Percentiles rank a stretch among this genome's conserved stretches.
These are phyloP conservation scores for Cosmopolites sordidus DNA, from an alignment of 2,888 invertebrate genomes.

Conservation along the genomic window DNA sequence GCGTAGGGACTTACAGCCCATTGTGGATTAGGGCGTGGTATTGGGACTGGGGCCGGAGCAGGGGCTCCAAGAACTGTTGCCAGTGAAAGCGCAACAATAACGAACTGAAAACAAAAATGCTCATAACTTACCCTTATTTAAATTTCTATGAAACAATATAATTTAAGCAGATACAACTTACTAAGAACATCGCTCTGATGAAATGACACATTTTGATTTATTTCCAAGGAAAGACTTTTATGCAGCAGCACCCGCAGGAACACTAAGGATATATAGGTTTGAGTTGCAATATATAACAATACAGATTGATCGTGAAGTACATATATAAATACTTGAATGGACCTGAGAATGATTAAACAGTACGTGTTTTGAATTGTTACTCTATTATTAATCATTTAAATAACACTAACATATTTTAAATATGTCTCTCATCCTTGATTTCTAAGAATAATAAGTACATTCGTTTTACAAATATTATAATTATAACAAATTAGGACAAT, in stretches of 20 bases:
- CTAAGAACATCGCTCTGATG: constrained; percentile 6
- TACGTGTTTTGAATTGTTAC: neutral
- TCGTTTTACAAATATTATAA: too few relatives aligned
- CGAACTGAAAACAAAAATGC: constrained; percentile 4
- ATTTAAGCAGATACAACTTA: constrained; percentile 1
- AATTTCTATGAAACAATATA: too few relatives aligned
- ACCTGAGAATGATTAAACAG: neutral
- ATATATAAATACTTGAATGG: neutral
- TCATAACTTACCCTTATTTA: too few relatives aligned
- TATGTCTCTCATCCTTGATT: too few relatives aligned
- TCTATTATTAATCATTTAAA: neutral
- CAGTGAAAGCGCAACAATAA: constrained; percentile 12
- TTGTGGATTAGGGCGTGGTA: constrained; percentile 14
- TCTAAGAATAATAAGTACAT: too few relatives aligned
- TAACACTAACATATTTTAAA: too few relatives aligned
- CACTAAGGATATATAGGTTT: neutral
- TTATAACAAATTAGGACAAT: too few relatives aligned
- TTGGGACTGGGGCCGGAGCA: constrained; percentile 10
- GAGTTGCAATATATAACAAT: neutral
- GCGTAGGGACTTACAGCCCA: constrained; percentile 15
- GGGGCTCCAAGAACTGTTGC: constrained; percentile 17
- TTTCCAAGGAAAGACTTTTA: neutral
- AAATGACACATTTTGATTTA: constrained; percentile 6
- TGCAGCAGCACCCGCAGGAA: neutral
- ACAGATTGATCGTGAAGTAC: neutral